Conservation (phyloP, 2,888 invertebrate species). For the Thyatira batis region DNA sequence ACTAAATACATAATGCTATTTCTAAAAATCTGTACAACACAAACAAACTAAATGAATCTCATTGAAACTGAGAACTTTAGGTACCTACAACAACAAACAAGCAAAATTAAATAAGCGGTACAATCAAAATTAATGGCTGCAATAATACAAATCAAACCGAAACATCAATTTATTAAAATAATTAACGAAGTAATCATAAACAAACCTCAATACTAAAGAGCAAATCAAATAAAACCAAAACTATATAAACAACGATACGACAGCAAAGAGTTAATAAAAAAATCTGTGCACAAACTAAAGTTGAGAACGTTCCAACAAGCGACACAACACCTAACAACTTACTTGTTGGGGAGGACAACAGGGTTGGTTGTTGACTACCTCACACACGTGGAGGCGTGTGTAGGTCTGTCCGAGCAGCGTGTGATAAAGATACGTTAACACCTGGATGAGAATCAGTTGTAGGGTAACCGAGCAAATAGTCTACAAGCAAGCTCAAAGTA, state of each 20-base stretch:
- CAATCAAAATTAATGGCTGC: not conserved
- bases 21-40: too few relatives aligned
- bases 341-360: conserved; percentile 89
- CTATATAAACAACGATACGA: conserved; percentile 6
- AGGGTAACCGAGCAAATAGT: conserved; percentile 16
- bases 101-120: not conserved
- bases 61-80: not conserved
- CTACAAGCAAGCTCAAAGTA: conserved; percentile 22
- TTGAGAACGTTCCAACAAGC: conserved; percentile 14
- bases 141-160: not conserved
- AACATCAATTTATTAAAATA: not conserved
- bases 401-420: conserved; percentile 88
- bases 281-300: not conserved
- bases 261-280: conserved; percentile 10
- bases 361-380: conserved; percentile 90
- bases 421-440: conserved; percentile 64
- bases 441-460: conserved; percentile 44
- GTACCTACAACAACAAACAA: not conserved
- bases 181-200: not conserved
- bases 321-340: conserved; percentile 46
- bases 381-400: conserved; percentile 95
- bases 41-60: not conserved
- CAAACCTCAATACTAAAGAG: not conserved
- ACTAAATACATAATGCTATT: too few relatives aligned
- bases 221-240: not conserved